These are phyloP conservation scores for Elmis aenea DNA, from an alignment of 2,888 invertebrate species.

Conservation along the genomic window DNA sequence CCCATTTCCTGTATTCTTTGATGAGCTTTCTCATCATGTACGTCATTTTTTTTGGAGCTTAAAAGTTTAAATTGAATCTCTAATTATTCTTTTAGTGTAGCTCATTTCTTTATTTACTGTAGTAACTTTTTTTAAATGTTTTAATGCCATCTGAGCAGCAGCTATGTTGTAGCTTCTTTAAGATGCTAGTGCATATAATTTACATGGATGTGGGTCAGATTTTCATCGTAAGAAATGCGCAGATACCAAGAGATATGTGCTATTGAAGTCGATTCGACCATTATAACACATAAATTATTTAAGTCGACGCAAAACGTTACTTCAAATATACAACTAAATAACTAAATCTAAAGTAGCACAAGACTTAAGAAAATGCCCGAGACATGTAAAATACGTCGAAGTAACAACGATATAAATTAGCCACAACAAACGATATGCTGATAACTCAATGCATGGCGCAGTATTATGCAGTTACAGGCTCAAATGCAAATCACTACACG, in stretches of 20 bases:
- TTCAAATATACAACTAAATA: conserved; percentile 20
- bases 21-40: too few relatives aligned
- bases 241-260: conserved; percentile 11
- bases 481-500: conserved; percentile 38
- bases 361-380: conserved; percentile 23
- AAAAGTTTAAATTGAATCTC: too few relatives aligned
- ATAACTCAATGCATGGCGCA: conserved; percentile 36
- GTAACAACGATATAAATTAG: conserved; percentile 27
- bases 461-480: conserved; percentile 33
- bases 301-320: conserved; percentile 19
- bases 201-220: conserved; percentile 11
- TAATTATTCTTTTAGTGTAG: too few relatives aligned
- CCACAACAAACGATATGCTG: conserved; percentile 30
- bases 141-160: too few relatives aligned
- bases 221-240: conserved; percentile 7
- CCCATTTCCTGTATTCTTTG: too few relatives aligned
- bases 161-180: too few relatives aligned
- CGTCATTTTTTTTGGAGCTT: too few relatives aligned
- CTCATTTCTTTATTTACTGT: too few relatives aligned
- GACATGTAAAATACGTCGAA: conserved; percentile 27
- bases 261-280: conserved; percentile 8
- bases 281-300: conserved; percentile 15
- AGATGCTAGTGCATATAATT: too few relatives aligned
- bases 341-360: conserved; percentile 19
- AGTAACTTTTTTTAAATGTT: too few relatives aligned